Conservation (phyloP, 2,797 vertebrate species). For the Enteromius afrohamiltoni region DNA sequence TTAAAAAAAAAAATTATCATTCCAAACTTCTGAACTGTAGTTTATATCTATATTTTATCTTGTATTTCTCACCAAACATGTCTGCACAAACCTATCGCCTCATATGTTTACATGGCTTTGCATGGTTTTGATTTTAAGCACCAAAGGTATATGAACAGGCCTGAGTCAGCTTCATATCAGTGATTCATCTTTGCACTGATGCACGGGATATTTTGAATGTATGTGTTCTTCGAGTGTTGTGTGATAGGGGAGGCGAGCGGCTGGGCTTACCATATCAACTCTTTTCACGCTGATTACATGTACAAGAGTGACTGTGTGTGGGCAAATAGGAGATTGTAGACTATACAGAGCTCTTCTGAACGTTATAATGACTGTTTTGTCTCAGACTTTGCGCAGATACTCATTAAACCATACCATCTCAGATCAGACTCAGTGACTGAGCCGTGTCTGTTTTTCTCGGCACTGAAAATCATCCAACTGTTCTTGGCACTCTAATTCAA, state of each 20-base stretch:
- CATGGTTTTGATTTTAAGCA: background rate
- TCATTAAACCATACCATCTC: conserved; percentile 7
- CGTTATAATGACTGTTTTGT: conserved; percentile 34
- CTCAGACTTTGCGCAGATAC: conserved; percentile 2
- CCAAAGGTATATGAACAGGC: background rate
- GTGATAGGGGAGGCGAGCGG: background rate
- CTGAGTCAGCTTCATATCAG: background rate
- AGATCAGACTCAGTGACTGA: conserved; percentile 19
- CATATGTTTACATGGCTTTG: background rate
- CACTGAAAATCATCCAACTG: conserved; percentile 16
- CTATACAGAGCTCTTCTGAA: conserved; percentile 11
- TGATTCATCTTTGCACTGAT: conserved; percentile 1
- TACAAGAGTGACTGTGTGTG: conserved; percentile 1
- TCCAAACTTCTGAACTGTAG: background rate
- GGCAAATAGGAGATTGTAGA: conserved; percentile 16
- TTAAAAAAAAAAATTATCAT: too few relatives aligned
- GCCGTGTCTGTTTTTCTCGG: background rate
- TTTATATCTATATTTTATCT: background rate
- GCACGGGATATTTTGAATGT: conserved; percentile 19
- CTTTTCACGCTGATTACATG: background rate
- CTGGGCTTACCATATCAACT: background rate
- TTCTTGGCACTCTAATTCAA: conserved; percentile 6
- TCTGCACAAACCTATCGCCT: background rate
- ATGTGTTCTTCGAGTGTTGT: background rate
- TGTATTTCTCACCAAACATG: background rate